Percentiles rank a stretch among this genome's conserved stretches.
These are phyloP conservation scores for Podocnemis expansa DNA, from an alignment of 2,113 vertebrate genomes.

Conservation along the genomic window DNA sequence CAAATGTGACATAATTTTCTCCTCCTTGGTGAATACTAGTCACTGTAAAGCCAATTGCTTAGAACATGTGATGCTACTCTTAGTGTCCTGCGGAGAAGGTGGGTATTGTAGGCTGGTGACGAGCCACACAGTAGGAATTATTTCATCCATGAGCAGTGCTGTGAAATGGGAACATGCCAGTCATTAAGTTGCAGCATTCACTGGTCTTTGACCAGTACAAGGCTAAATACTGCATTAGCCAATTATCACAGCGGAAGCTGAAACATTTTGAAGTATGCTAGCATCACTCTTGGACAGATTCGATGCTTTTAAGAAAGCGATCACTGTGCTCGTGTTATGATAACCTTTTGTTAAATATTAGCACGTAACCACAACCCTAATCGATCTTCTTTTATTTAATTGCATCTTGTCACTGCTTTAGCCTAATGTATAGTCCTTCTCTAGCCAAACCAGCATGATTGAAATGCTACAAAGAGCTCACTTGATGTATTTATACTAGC, in stretches of 20 bases:
- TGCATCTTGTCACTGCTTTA: slow-evolving; percentile 49
- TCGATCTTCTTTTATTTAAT: slow-evolving; percentile 70
- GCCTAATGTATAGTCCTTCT: slow-evolving; percentile 4
- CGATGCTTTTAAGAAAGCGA: neutral
- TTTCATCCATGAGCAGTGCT: rapidly evolving
- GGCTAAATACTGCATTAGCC: neutral
- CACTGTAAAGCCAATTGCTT: neutral
- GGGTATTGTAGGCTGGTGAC: rapidly evolving
- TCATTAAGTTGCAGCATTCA: neutral
- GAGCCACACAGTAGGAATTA: rapidly evolving
- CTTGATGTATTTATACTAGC: slow-evolving; percentile 44
- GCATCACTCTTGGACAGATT: rapidly evolving
- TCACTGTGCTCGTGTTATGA: neutral
- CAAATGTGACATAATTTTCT: too few species aligned
- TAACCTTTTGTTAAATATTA: neutral
- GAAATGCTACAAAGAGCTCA: neutral
- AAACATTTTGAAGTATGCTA: neutral
- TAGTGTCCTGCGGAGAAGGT: rapidly evolving
- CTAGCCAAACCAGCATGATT: slow-evolving; percentile 57
- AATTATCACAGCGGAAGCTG: rapidly evolving
- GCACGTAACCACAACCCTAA: slow-evolving; percentile 45
- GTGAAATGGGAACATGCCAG: rapidly evolving
- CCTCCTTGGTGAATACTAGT: neutral
- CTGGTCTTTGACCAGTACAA: rapidly evolving
- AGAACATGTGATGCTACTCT: rapidly evolving